phyloP scores from a whole-genome alignment of 2,797 vertebrate species.

The Lepus oiostolus region DNA sequence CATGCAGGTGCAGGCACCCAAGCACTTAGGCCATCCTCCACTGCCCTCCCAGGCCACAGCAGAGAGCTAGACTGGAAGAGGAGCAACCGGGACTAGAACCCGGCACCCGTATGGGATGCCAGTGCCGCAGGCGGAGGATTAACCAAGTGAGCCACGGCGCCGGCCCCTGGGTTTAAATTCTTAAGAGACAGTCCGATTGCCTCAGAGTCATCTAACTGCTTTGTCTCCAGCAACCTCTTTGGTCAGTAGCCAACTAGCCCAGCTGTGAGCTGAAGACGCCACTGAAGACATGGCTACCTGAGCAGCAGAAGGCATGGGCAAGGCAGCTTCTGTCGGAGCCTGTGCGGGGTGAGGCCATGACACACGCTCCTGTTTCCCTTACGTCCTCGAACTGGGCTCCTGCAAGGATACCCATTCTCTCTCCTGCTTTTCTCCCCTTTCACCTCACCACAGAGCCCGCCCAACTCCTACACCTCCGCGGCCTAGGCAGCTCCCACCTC shows the following conservation, averaged over 20 bases:
- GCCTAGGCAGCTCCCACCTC: not conserved
- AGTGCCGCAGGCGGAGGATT: no score
- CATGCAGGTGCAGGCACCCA: no score
- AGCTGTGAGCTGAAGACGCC: not conserved
- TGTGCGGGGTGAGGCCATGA: not conserved
- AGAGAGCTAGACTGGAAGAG: no score
- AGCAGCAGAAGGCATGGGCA: not conserved
- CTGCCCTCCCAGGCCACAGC: no score
- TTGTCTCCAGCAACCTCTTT: not conserved
- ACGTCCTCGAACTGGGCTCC: not conserved
- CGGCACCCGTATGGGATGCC: no score
- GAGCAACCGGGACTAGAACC: no score
- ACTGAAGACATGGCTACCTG: not conserved
- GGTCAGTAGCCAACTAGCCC: slow-evolving; percentile 17
- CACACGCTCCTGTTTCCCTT: not conserved
- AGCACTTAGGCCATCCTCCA: no score
- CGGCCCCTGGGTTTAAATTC: slow-evolving; percentile 44
- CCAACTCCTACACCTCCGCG: not conserved
- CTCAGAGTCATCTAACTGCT: not conserved
- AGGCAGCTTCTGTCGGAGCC: not conserved
- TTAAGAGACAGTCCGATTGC: slow-evolving; percentile 23
- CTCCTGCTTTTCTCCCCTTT: not conserved
- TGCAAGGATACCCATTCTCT: not conserved
- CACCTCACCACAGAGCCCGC: not conserved
- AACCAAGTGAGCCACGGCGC: no score